A percentile compares a stretch with the other conserved stretches of the same genome.
These are phyloP conservation scores for Drosophila ercepeae DNA, from an alignment of 1,140 invertebrate species.

Conservation along the genomic window DNA sequence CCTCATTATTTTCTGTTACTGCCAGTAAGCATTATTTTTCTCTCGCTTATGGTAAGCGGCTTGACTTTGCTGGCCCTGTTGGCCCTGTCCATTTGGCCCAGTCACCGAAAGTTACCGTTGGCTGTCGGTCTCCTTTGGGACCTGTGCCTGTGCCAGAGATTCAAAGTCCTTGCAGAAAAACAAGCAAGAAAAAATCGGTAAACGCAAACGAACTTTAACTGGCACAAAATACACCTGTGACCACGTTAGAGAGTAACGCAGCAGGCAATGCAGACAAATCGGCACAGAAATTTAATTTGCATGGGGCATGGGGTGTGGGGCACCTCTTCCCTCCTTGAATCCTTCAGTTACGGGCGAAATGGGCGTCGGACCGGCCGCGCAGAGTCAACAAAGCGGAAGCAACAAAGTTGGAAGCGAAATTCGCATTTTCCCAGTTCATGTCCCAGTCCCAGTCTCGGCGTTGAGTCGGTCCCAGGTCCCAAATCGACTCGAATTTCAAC, in stretches of 20 bases:
- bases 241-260: constrained; percentile 43
- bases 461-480: constrained; percentile 7
- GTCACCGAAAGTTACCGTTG: constrained; percentile 19
- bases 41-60: constrained; percentile 39
- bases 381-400: constrained; percentile 50
- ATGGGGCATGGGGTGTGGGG: constrained; percentile 34
- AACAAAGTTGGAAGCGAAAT: constrained; percentile 47
- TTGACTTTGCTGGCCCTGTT: constrained; percentile 1
- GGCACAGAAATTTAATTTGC: constrained; percentile 80
- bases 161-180: constrained; percentile 9
- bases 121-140: constrained; percentile 27
- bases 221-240: constrained; percentile 75
- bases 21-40: constrained; percentile 38
- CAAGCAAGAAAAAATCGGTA: background rate
- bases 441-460: constrained; percentile 12
- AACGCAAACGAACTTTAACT: constrained; percentile 60
- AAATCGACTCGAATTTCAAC: constrained; percentile 1
- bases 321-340: background rate
- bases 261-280: constrained; percentile 57
- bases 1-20: constrained; percentile 37
- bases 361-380: constrained; percentile 39
- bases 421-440: constrained; percentile 37
- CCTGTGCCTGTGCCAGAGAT: constrained; percentile 9
- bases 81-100: constrained; percentile 38
- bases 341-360: background rate